A percentile compares a stretch with the other conserved stretches of the same genome.
These are phyloP conservation scores for Mola mola DNA, from an alignment of 2,113 vertebrate species.

Conservation along the genomic window DNA sequence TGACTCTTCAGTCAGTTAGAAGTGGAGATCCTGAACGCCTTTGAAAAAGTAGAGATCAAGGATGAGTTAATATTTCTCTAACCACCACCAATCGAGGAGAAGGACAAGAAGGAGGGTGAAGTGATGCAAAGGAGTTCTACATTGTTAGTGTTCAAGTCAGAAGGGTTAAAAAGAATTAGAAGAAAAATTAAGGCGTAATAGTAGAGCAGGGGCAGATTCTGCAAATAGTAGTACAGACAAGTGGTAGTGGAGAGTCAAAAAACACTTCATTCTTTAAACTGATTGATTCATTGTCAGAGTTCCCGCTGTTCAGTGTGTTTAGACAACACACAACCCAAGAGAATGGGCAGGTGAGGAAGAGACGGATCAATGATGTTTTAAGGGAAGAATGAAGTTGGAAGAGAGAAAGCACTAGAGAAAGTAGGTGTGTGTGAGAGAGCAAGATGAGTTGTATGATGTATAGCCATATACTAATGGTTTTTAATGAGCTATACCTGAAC, in stretches of 20 bases:
- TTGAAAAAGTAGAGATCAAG: too few relatives aligned
- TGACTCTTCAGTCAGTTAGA: too few relatives aligned
- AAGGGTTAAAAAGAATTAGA: background rate
- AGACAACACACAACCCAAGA: constrained; percentile 53
- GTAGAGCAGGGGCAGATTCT: background rate
- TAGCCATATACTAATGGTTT: background rate
- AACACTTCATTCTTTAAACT: constrained; percentile 63
- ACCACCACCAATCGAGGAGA: too few relatives aligned
- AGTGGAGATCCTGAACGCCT: too few relatives aligned
- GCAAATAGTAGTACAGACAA: constrained; percentile 35
- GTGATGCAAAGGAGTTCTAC: too few relatives aligned
- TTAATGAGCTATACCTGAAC: constrained; percentile 1
- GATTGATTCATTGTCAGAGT: constrained; percentile 63
- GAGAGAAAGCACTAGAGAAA: constrained; percentile 33
- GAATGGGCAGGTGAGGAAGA: constrained; percentile 31
- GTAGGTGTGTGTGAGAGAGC: constrained; percentile 3
- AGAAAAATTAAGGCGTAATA: constrained; percentile 4
- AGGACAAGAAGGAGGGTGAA: too few relatives aligned
- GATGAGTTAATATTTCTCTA: too few relatives aligned
- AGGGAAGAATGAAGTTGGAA: constrained; percentile 38
- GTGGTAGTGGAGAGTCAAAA: constrained; percentile 17
- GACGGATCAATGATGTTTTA: constrained; percentile 62
- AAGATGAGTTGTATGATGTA: background rate
- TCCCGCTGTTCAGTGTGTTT: constrained; percentile 59
- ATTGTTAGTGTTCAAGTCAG: too few relatives aligned